These are phyloP conservation scores for Cromileptes altivelis DNA, from an alignment of 2,113 vertebrate genomes.

Conservation along the genomic window DNA sequence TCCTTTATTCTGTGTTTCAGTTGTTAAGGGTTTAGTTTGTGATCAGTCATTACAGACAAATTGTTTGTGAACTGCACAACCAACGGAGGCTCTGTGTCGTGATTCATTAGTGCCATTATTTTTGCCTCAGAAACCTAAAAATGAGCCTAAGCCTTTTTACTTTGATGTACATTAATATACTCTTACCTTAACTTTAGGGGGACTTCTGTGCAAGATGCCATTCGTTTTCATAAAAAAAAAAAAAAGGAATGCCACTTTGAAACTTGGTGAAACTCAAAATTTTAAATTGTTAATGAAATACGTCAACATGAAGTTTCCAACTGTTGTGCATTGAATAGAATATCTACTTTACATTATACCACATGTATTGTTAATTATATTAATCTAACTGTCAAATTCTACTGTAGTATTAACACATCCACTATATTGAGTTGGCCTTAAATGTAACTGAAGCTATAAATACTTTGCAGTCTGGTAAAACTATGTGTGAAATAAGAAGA, in stretches of 20 bases:
- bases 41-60: not conserved
- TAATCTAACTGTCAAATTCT: not conserved
- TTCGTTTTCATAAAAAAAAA: not conserved
- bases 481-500: not conserved
- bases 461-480: not conserved
- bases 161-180: constrained; percentile 19
- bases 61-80: not conserved
- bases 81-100: not conserved
- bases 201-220: constrained; percentile 12
- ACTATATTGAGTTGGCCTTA: constrained; percentile 16
- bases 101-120: constrained; percentile 16
- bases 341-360: constrained; percentile 14
- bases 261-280: not conserved
- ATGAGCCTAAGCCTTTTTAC: constrained; percentile 7
- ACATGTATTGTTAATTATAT: constrained; percentile 25
- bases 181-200: not conserved
- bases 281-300: not conserved
- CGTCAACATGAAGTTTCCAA: not conserved
- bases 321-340: not conserved
- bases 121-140: constrained; percentile 11
- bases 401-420: not conserved
- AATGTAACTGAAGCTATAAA: constrained; percentile 27
- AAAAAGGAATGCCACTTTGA: not conserved
- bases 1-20: not conserved
- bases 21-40: not conserved